Percentiles rank a stretch among this genome's conserved stretches.
phyloP scores from a whole-genome alignment of 2,888 invertebrate genomes.

The Salticus scenicus region DNA sequence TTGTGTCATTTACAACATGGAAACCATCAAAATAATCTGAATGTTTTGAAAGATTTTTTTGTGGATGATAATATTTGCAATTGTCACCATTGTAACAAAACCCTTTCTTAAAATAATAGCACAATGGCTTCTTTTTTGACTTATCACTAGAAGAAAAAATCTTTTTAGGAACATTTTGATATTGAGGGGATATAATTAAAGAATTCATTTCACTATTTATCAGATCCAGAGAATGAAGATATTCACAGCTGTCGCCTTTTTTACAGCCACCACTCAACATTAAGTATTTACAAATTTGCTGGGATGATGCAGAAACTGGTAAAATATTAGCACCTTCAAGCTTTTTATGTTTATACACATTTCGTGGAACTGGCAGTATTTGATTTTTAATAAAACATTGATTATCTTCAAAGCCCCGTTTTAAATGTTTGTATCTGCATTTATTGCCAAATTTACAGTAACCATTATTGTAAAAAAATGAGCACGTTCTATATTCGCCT shows the following conservation, averaged over 20 bases:
- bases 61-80: slow-evolving; percentile 51
- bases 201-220: neutral
- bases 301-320: too few species aligned
- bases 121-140: neutral
- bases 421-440: slow-evolving; percentile 52
- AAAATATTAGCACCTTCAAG: too few species aligned
- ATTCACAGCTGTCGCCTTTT: slow-evolving; percentile 32
- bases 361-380: neutral
- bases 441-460: slow-evolving; percentile 58
- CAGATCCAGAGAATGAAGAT: neutral
- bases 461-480: slow-evolving; percentile 38
- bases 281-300: too few species aligned
- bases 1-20: too few species aligned
- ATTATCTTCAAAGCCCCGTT: neutral
- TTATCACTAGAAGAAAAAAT: neutral
- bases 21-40: too few species aligned
- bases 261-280: slow-evolving; percentile 21
- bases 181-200: neutral
- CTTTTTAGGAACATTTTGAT: neutral
- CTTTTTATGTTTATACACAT: neutral
- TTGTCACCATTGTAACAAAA: slow-evolving; percentile 30
- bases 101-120: slow-evolving; percentile 46
- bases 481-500: slow-evolving; percentile 22
- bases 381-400: neutral
- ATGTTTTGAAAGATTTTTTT: neutral